phyloP scores from a whole-genome alignment of 2,113 vertebrate genomes.

The Psittacus erithacus region DNA sequence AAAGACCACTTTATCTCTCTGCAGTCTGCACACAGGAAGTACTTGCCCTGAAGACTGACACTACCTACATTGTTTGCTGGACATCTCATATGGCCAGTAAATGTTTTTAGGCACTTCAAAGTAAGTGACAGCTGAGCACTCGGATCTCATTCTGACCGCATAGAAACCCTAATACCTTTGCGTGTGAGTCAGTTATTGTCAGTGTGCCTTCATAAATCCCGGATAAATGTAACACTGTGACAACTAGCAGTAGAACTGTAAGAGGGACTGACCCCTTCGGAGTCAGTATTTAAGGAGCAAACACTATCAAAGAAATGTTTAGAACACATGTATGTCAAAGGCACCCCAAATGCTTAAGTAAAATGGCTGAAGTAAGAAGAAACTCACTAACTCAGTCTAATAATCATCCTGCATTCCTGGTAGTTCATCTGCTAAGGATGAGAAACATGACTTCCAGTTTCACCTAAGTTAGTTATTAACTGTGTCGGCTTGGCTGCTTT shows the following conservation, averaged over 20 bases:
- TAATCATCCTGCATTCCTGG: background rate
- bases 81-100: background rate
- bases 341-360: background rate
- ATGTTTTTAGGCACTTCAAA: background rate
- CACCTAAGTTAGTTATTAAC: background rate
- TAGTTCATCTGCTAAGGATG: background rate
- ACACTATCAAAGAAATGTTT: background rate
- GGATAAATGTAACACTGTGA: background rate
- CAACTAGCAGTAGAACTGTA: background rate
- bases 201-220: background rate
- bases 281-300: background rate
- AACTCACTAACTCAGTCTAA: background rate
- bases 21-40: background rate
- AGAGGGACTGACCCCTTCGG: background rate
- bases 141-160: background rate
- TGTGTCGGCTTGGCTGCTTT: background rate
- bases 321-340: background rate
- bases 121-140: background rate
- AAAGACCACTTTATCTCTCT: background rate
- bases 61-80: background rate
- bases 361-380: background rate
- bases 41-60: background rate
- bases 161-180: background rate
- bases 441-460: background rate
- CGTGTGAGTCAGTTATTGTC: background rate